These are phyloP conservation scores for Sinella curviseta DNA, from an alignment of 1,140 invertebrate species.

Conservation along the genomic window DNA sequence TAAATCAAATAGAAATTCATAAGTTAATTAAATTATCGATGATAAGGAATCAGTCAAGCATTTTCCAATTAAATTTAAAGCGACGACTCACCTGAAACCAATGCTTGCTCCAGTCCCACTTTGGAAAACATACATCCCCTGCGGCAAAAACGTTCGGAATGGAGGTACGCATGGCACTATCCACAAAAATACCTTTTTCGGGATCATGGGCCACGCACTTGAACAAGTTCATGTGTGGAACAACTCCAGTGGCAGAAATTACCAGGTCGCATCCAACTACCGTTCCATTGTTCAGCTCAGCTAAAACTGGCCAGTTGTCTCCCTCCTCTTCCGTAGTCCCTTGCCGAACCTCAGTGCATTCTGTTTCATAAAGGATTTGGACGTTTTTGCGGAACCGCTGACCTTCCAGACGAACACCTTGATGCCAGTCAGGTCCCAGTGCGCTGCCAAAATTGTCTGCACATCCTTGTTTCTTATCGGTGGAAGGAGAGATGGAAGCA, in stretches of 20 bases:
- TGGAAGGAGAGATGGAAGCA: conserved; percentile 57
- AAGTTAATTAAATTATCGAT: not conserved
- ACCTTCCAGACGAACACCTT: conserved; percentile 67
- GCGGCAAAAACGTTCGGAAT: conserved; percentile 82
- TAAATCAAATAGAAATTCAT: conserved; percentile 17
- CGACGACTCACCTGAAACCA: conserved; percentile 74
- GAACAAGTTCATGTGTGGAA: conserved; percentile 65
- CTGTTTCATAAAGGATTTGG: conserved; percentile 65
- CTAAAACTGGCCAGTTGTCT: conserved; percentile 68
- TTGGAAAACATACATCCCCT: conserved; percentile 84
- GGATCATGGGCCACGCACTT: conserved; percentile 58
- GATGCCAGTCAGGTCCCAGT: conserved; percentile 92
- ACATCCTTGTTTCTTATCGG: conserved; percentile 53
- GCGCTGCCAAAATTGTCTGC: conserved; percentile 68
- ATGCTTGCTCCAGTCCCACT: conserved; percentile 69
- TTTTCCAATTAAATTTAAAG: not conserved
- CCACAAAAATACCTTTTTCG: conserved; percentile 75
- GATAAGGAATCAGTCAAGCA: not conserved
- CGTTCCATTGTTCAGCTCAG: conserved; percentile 73
- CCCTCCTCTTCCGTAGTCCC: conserved; percentile 54
- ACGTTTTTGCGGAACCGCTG: conserved; percentile 53
- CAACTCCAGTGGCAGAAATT: conserved; percentile 92
- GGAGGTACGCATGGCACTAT: conserved; percentile 83
- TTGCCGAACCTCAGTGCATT: conserved; percentile 53
- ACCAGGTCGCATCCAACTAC: conserved; percentile 84